phyloP scores from a whole-genome alignment of 1,140 invertebrate genomes.

The Coelopa frigida region DNA sequence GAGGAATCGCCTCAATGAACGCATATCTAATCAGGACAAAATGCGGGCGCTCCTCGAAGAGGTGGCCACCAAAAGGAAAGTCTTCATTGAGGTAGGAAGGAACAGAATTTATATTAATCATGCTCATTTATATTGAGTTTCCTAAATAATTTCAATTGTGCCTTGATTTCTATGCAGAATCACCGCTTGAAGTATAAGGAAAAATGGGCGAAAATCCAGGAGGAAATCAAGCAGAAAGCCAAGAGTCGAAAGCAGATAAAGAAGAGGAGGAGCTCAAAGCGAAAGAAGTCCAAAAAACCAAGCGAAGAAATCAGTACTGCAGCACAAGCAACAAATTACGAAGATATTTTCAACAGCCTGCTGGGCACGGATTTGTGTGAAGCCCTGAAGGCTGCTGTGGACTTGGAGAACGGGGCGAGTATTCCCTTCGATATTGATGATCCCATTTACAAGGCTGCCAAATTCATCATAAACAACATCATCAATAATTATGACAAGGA shows the following conservation, averaged over 20 bases:
- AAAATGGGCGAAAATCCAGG: constrained; percentile 31
- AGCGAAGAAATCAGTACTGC: background rate
- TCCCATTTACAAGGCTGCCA: constrained; percentile 39
- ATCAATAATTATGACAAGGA: constrained; percentile 25
- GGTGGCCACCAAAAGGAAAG: constrained; percentile 18
- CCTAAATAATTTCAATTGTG: no score
- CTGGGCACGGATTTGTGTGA: constrained; percentile 33
- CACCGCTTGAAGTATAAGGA: constrained; percentile 18
- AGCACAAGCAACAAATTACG: background rate
- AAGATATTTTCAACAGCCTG: constrained; percentile 24
- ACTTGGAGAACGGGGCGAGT: constrained; percentile 22
- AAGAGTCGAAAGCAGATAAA: constrained; percentile 1
- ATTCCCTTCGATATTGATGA: constrained; percentile 27
- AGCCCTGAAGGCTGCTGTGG: constrained; percentile 33
- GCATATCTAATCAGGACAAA: constrained; percentile 26
- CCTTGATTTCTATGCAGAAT: no score
- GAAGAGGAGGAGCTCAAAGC: no score
- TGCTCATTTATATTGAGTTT: background rate
- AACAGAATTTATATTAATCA: background rate
- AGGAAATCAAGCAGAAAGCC: constrained; percentile 25
- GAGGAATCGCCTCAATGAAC: constrained; percentile 29
- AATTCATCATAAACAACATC: constrained; percentile 33
- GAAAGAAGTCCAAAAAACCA: background rate
- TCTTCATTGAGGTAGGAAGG: constrained; percentile 24
- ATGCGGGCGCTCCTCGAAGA: constrained; percentile 23